Evolutionary conservation across 2,113 vertebrate species (phyloP), one percentile per base, ranked within the genome.

Genomic region (Vulpes lagopus): DNA sequence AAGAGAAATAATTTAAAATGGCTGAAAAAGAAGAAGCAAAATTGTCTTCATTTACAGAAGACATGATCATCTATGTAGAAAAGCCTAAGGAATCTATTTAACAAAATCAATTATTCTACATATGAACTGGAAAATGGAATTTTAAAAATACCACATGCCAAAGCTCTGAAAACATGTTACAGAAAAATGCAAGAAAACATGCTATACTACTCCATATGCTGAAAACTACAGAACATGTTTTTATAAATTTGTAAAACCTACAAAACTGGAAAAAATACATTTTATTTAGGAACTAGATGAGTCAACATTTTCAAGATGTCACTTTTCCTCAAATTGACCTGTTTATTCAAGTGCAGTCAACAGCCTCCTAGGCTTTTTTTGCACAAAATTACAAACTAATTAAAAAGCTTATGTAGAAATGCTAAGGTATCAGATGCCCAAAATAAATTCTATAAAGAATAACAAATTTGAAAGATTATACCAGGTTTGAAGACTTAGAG

Each of bases 341-440:
- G 11, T 59, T 62, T 60, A 95, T 67, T 80, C 23, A 96, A 76
- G 65, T 23, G 59, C 51, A 83, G 25, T 32, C 55, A 88, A 96
- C 88, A 96, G 53, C 32, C 9, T 27, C 49, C 22, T 35, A 92
- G 55, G 22, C 43, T 10, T 67, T 76, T 76, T 93, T 38, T 78
- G 23, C 59, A 69, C 32, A 89, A 87, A 92, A 85, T 81, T 27
- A 73, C 64, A 73, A 51, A 51, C 25, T 59, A 64, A 89, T 93
- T 93, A 5, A 65, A 92, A 88, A 82, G 49, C 17, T 57, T 93
- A 25, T 5, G 14, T 74, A 35, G 85, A 89, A 96, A 93, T 88
- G 78, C 85, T 96, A 76, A 83, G 3, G 27, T 59, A 43, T 89
- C 38, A 93, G 30, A 73, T 30, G 83, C 2, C 30, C 84, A 83